phyloP scores from a whole-genome alignment of 2,797 vertebrate genomes.

The Psittacula echo region DNA sequence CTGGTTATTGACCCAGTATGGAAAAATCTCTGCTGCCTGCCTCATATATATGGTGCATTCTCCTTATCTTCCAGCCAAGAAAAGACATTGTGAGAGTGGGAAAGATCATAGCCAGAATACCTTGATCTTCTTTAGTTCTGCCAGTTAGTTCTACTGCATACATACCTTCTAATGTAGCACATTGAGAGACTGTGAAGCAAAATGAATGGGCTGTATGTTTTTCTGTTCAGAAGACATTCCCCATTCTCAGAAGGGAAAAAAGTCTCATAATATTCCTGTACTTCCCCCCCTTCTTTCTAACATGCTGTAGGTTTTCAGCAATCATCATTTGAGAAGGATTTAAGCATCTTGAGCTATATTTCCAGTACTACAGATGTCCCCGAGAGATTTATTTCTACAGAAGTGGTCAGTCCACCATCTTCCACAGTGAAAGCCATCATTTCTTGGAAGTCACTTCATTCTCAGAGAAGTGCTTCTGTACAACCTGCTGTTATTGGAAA shows the following conservation, averaged over 20 bases:
- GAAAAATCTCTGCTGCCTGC: neutral
- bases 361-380: neutral
- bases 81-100: neutral
- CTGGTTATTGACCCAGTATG: neutral
- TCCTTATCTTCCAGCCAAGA: neutral
- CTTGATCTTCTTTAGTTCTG: neutral
- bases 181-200: neutral
- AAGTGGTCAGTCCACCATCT: neutral
- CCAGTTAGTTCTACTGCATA: neutral
- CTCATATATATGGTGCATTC: neutral
- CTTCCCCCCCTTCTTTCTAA: neutral
- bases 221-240: neutral
- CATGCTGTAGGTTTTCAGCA: constrained; percentile 31
- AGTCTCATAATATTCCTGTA: neutral
- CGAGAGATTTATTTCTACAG: neutral
- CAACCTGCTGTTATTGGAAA: neutral
- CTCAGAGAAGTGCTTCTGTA: constrained; percentile 13
- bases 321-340: neutral
- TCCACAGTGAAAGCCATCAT: constrained; percentile 7
- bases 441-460: neutral
- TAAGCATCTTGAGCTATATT: neutral
- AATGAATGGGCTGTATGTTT: neutral
- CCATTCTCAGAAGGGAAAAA: neutral
- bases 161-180: neutral
- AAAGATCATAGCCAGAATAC: neutral